Conservation (phyloP, 2,113 vertebrate species). For the Sapayoa aenigma region DNA sequence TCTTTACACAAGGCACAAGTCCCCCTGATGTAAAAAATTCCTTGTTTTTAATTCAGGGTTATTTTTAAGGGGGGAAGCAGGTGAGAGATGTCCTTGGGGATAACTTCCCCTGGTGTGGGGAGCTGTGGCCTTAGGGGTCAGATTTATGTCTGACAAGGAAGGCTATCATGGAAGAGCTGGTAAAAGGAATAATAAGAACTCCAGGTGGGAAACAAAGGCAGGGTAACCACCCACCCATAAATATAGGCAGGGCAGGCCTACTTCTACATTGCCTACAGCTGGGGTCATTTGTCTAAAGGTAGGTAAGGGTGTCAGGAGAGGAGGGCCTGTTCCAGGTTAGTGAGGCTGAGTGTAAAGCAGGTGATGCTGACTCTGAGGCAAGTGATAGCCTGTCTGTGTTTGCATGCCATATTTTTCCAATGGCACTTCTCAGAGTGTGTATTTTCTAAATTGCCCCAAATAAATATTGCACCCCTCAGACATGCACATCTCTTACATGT, state of each 20-base stretch:
- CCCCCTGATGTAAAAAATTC: neutral
- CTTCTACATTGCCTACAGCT: neutral
- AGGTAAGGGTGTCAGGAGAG: neutral
- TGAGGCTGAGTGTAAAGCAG: neutral
- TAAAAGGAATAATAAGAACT: neutral
- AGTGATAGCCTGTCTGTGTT: neutral
- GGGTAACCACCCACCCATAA: neutral
- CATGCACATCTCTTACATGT: neutral
- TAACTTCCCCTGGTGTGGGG: neutral
- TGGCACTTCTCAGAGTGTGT: neutral
- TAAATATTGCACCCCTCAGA: neutral
- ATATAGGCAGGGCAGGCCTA: neutral
- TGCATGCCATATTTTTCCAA: conserved; percentile 6
- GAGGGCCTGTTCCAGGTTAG: neutral
- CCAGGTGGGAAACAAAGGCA: conserved; percentile 8
- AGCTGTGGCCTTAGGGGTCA: neutral
- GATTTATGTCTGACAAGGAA: neutral
- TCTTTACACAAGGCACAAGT: neutral
- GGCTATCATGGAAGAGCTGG: neutral
- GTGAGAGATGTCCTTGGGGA: neutral
- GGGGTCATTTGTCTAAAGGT: neutral
- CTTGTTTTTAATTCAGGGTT: neutral
- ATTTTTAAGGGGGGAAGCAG: neutral
- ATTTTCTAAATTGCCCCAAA: neutral
- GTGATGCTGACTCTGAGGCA: neutral